Evolutionary conservation across 2,888 invertebrate species (phyloP), one percentile per base, ranked within the genome.

Genomic region (Andrena chrysosceles): DNA sequence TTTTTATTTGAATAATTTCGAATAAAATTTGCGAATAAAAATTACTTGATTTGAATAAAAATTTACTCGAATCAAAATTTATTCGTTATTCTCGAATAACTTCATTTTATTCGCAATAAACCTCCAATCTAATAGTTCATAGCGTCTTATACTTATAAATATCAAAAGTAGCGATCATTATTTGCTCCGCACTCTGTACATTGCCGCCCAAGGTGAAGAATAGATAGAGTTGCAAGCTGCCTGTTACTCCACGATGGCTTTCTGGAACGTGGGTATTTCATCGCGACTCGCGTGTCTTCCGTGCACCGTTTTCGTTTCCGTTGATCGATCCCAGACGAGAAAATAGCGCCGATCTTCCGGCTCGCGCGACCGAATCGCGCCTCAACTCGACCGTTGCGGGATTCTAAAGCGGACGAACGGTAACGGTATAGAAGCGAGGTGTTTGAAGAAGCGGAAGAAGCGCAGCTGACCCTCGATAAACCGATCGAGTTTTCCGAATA

Each of bases 351-450:
- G 73, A 84, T 84, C 63, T 78, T 81, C 68, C 68, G 75, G 60
- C 60, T 70, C 62, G 72, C 33, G 62, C 67, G 76, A 81, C 56
- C 80, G 73, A 85, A 85, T 76, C 80, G 84, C 74, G 48, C 70
- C 48, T 70, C 71, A 68, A 54, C 63, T 83, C 66, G 66, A 78
- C 64, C 72, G 63, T 78, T 29, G 31, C 80, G 64, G 72, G 49
- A 49, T 67, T 69, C 68, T 48, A 67, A 54, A 56, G 26, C 49
- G 69, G 69, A 67, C 68, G 29, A 70, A 66, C 59, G 52, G 48
- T 84, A 86, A 86, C 86, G 86, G 84, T 84, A 86, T 67, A 70
- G 49, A 26, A 68, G 26, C 81, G 68, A 82, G 76, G 54, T 29
- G 49, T 52, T 64, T 6, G 56, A 59, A 64, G 52, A 64, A 71